phyloP scores from a whole-genome alignment of 2,888 invertebrate genomes.

The Mystacides longicornis region DNA sequence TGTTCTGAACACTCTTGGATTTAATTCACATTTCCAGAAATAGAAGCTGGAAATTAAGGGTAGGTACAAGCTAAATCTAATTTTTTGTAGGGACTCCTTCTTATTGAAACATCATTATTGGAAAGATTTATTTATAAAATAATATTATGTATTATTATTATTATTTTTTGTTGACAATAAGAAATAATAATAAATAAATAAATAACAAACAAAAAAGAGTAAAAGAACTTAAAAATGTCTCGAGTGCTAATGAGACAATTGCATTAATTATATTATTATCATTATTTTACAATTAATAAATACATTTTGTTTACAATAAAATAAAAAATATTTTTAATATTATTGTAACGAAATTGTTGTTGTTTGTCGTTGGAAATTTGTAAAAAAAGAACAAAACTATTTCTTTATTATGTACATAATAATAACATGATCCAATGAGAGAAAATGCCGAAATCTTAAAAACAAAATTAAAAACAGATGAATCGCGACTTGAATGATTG shows the following conservation, averaged over 20 bases:
- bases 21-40: too few relatives aligned
- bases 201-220: conserved; percentile 21
- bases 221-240: conserved; percentile 16
- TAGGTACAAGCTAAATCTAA: too few relatives aligned
- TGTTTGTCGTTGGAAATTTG: not conserved
- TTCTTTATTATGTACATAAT: conserved; percentile 12
- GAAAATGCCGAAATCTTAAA: conserved; percentile 2
- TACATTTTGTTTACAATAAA: not conserved
- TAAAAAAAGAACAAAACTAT: conserved; percentile 19
- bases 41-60: too few relatives aligned
- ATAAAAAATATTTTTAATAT: not conserved
- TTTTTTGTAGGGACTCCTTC: not conserved
- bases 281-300: conserved; percentile 25
- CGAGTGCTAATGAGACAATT: conserved; percentile 15
- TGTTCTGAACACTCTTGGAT: too few relatives aligned
- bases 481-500: not conserved
- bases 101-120: conserved; percentile 22
- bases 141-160: conserved; percentile 23
- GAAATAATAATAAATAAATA: conserved; percentile 24
- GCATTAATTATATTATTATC: conserved; percentile 21
- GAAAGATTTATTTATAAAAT: conserved; percentile 26
- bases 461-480: not conserved
- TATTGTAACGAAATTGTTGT: not conserved
- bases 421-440: conserved; percentile 8
- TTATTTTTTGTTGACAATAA: conserved; percentile 24